Conservation (phyloP, 2,888 invertebrate species). For the Conops quadrifasciatus region DNA sequence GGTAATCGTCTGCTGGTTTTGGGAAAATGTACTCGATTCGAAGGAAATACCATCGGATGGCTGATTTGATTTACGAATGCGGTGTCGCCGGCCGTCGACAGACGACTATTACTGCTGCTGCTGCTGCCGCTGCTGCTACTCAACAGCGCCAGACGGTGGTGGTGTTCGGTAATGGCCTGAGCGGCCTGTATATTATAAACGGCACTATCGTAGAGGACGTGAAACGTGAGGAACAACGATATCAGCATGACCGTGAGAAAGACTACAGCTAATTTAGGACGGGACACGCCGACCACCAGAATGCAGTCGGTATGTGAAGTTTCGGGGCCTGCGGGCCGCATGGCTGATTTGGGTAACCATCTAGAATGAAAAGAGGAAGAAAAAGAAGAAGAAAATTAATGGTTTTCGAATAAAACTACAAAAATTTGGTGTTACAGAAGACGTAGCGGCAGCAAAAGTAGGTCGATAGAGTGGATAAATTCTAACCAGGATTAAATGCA, state of each 20-base stretch:
- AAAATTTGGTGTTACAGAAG: background rate
- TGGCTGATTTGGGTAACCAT: slow-evolving; percentile 83
- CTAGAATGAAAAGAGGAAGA: slow-evolving; percentile 64
- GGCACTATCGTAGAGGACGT: slow-evolving; percentile 85
- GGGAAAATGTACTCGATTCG: slow-evolving; percentile 70
- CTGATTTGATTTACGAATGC: slow-evolving; percentile 59
- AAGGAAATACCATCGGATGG: slow-evolving; percentile 65
- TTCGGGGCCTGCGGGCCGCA: slow-evolving; percentile 85
- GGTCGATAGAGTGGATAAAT: too few relatives aligned
- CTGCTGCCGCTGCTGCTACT: slow-evolving; percentile 37
- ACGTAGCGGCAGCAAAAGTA: background rate
- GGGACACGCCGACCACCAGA: slow-evolving; percentile 82
- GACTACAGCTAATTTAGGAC: slow-evolving; percentile 81
- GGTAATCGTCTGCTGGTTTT: slow-evolving; percentile 73
- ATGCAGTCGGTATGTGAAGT: slow-evolving; percentile 80
- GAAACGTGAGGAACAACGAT: slow-evolving; percentile 85
- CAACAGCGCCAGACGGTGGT: slow-evolving; percentile 65
- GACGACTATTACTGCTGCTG: slow-evolving; percentile 49
- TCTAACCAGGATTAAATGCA: too few relatives aligned
- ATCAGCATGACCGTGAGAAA: slow-evolving; percentile 82
- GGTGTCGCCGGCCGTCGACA: slow-evolving; percentile 52
- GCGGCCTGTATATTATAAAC: slow-evolving; percentile 80
- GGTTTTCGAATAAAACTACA: background rate
- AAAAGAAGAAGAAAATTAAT: slow-evolving; percentile 25
- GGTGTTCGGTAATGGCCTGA: slow-evolving; percentile 70